Evolutionary conservation across 2,888 invertebrate species (phyloP), one percentile per base, ranked within the genome.

Genomic region (Acleris holmiana): DNA sequence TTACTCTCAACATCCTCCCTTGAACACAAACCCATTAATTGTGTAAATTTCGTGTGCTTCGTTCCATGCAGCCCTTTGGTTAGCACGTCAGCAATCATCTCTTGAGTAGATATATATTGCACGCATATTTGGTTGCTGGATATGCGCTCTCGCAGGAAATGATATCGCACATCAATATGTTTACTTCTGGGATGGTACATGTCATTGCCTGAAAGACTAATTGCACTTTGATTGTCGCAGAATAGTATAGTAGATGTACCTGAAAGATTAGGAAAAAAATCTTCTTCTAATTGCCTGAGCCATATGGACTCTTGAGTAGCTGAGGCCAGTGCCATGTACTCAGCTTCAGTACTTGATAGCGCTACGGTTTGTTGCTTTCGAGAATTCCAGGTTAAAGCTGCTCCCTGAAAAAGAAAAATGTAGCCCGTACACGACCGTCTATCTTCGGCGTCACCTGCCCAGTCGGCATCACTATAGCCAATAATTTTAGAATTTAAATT

Each of bases 401-500:
- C 70, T 76, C 73, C 73, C 67, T 77, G 74, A 66, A 71, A 71
- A 0, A 73, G 6, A 66, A 75, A 77, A 10, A 60, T 53, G 40
- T 73, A 76, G 23, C 2, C 2, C 23, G 23, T 23, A 23, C 23
- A 23, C 23, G 23, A 23, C 23, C 23, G 23, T 3, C 23, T 23
- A 23, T 23, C 23, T 23, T 23, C 23, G 23, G 23, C 23, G 23
- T 23, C 23, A 5, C 23, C 23, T 1, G 75, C 75, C 75, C 75
- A 76, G 18, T 76, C 75, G 2, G 76, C 54, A 53, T 77, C 76
- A 56, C 71, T 73, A 62, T 73, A 71, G 1, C 69, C 71, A 54
- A 48, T 2, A 6, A 64, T 74, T n/a, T 23, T 49, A 60, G 17
- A 10, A 23, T 47, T 25, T n/a, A 21, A 18, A 21, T 54, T 47